These are phyloP conservation scores for Pasiphila rectangulata DNA, from an alignment of 2,888 invertebrate genomes.

Conservation along the genomic window DNA sequence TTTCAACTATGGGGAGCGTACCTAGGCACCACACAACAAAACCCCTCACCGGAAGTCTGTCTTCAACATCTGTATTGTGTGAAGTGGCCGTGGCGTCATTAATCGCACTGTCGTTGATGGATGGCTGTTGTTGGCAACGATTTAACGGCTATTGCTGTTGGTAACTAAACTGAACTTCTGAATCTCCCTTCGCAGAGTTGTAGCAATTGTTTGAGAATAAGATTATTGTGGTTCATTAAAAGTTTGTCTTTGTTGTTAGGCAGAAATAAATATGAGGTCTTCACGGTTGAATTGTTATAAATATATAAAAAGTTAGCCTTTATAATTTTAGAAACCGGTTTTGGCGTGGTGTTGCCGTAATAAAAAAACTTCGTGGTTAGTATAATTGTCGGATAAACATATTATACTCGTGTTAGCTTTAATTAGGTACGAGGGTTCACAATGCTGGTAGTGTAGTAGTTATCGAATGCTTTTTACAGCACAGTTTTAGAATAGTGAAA, in stretches of 20 bases:
- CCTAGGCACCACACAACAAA: too few relatives aligned
- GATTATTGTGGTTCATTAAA: slow-evolving; percentile 14
- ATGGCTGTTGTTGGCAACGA: slow-evolving; percentile 42
- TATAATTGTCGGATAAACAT: too few relatives aligned
- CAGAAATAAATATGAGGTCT: slow-evolving; percentile 5
- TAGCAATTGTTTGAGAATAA: slow-evolving; percentile 19
- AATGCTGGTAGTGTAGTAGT: too few relatives aligned
- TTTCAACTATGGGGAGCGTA: too few relatives aligned
- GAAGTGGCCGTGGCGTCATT: slow-evolving; percentile 37
- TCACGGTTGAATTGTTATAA: background rate
- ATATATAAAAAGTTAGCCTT: background rate
- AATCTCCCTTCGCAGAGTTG: slow-evolving; percentile 19
- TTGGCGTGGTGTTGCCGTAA: background rate
- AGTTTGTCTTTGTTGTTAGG: slow-evolving; percentile 11
- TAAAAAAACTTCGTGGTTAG: background rate
- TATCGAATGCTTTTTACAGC: too few relatives aligned
- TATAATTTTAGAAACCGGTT: background rate
- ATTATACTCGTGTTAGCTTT: too few relatives aligned
- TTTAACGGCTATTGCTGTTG: slow-evolving; percentile 40
- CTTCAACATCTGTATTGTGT: slow-evolving; percentile 31
- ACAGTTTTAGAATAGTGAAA: too few relatives aligned
- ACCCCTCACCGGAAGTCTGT: slow-evolving; percentile 22
- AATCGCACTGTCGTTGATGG: slow-evolving; percentile 43
- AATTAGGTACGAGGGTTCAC: too few relatives aligned
- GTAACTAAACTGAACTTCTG: slow-evolving; percentile 35